Conservation (phyloP, 2,888 invertebrate genomes). For the Graphium colonna region DNA sequence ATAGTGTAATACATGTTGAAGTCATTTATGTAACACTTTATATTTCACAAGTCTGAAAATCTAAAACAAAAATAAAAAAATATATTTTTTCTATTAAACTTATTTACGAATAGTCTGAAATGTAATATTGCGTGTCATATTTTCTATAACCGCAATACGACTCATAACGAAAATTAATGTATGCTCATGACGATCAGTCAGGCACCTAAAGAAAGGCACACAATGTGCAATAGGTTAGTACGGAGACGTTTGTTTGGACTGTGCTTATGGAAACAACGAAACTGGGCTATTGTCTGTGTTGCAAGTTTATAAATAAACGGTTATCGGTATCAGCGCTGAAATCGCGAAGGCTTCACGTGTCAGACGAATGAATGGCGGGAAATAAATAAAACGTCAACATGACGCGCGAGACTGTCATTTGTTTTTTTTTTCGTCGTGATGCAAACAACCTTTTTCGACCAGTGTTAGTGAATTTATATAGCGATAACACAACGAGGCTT, state of each 20-base stretch:
- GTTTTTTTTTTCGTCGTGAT: background rate
- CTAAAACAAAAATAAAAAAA: too few relatives aligned
- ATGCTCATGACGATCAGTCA: background rate
- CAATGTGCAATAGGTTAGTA: conserved; percentile 1
- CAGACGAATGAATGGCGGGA: conserved; percentile 13
- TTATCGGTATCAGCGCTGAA: conserved; percentile 16
- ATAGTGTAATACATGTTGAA: too few relatives aligned
- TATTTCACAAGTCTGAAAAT: too few relatives aligned
- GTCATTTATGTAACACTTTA: too few relatives aligned
- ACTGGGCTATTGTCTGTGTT: conserved; percentile 18
- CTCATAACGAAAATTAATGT: background rate
- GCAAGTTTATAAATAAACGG: conserved; percentile 20
- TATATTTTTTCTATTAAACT: too few relatives aligned
- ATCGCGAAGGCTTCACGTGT: conserved; percentile 18
- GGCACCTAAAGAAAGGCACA: background rate
- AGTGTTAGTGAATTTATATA: background rate
- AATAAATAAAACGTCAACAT: conserved; percentile 10
- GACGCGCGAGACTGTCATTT: background rate
- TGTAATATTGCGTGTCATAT: too few relatives aligned
- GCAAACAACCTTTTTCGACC: background rate
- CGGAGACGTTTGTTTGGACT: conserved; percentile 7
- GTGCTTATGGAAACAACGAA: conserved; percentile 12
- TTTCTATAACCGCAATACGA: background rate
- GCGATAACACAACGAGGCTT: background rate
- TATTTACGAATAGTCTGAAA: too few relatives aligned